Conservation (phyloP, 2,113 vertebrate species). For the Micromys minutus region DNA sequence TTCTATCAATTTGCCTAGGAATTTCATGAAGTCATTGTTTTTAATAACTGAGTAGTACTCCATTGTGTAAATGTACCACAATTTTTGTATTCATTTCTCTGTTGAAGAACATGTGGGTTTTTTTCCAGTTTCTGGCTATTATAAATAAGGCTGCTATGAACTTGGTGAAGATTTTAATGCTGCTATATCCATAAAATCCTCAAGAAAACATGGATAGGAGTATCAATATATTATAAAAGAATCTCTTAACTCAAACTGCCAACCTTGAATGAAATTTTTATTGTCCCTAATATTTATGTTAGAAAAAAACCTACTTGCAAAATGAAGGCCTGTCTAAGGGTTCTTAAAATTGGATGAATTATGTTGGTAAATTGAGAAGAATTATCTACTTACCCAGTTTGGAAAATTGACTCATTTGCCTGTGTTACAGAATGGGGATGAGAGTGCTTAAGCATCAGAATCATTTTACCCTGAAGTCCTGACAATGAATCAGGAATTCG, state of each 20-base stretch:
- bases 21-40: no score
- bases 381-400: conserved; percentile 68
- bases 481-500: conserved; percentile 66
- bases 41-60: no score
- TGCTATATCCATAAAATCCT: not conserved
- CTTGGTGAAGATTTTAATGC: not conserved
- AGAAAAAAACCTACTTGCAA: conserved; percentile 46
- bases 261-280: conserved; percentile 35
- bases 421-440: conserved; percentile 58
- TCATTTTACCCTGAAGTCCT: conserved; percentile 68
- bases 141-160: no score
- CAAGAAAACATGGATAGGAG: not conserved
- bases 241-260: conserved; percentile 24
- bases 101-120: no score
- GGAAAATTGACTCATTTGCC: conserved; percentile 74
- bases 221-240: not conserved
- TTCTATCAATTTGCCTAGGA: no score
- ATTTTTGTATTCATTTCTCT: no score
- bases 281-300: conserved; percentile 48
- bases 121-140: no score
- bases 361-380: conserved; percentile 73
- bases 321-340: conserved; percentile 54
- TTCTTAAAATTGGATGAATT: conserved; percentile 67
- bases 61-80: no score
- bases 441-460: conserved; percentile 47